These are phyloP conservation scores for Channa striata DNA, from an alignment of 2,797 vertebrate genomes.

Conservation along the genomic window DNA sequence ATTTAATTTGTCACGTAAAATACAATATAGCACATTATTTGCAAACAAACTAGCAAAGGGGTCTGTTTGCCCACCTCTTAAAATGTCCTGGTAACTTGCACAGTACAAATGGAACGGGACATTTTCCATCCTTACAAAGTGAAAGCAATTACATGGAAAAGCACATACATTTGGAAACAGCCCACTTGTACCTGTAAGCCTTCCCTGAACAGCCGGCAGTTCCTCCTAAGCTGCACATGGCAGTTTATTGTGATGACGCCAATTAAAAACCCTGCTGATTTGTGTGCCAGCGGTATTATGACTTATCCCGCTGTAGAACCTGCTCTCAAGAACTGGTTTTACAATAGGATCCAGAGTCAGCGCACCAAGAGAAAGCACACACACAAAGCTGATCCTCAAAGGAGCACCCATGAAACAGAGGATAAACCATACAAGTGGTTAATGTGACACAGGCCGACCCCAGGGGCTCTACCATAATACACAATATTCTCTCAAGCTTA, in stretches of 20 bases:
- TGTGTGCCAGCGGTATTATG: conserved; percentile 70
- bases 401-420: conserved; percentile 51
- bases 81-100: conserved; percentile 43
- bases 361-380: conserved; percentile 40
- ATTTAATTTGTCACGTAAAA: conserved; percentile 34
- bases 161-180: conserved; percentile 77
- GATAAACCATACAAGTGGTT: conserved; percentile 66
- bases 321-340: conserved; percentile 50
- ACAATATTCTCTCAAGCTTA: conserved; percentile 49
- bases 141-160: conserved; percentile 79
- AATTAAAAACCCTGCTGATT: conserved; percentile 80
- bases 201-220: conserved; percentile 59
- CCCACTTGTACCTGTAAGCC: conserved; percentile 75
- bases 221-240: conserved; percentile 72
- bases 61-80: conserved; percentile 10
- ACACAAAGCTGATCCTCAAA: conserved; percentile 53
- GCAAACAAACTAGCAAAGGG: conserved; percentile 33
- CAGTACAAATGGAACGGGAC: conserved; percentile 55
- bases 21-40: conserved; percentile 8
- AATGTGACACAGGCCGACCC: conserved; percentile 52
- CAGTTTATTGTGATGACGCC: conserved; percentile 75
- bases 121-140: conserved; percentile 65
- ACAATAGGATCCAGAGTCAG: conserved; percentile 31
- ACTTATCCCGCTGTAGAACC: conserved; percentile 65
- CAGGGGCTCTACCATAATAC: conserved; percentile 33